Evolutionary conservation across 2,113 vertebrate species (phyloP), one percentile per base, ranked within the genome.

Genomic region (Perognathus longimembris): DNA sequence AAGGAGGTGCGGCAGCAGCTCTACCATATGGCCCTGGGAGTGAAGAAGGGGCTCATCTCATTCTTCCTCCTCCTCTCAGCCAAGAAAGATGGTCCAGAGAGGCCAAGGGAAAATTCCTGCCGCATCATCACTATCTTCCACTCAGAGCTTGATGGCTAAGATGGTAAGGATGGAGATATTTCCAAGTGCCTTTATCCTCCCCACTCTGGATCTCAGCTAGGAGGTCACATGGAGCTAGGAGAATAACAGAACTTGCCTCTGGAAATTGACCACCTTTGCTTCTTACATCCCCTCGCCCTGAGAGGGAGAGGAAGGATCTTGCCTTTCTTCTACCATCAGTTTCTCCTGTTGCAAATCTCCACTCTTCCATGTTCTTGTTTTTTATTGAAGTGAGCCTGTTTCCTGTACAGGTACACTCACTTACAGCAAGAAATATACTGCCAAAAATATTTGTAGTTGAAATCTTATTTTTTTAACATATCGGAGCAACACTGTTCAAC

Each of bases 1-100:
- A 98, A 93, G 96, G 99, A 99, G 0, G 98, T 99, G 86, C 97
- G 98, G 64, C 95, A 97, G 82, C 98, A 99, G 97, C 87, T 99
- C 54, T 98, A 95, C 6, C 97, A 95, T 79, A 97, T 99, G 96
- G 98, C 97, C 59, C 90, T 96, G 28, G 93, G 82, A 32, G 24
- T 98, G 38, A 98, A 97, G 73, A 96, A 96, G n/a, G 95, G 74
- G 30, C 34, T 98, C 10, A 45, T 95, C n/a, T 89, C 95, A 22
- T 61, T 95, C 61, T 70, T 96, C 7, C 67, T 78, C 77, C 50
- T 93, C 63, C 59, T 95, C 88, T 90, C 10, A 1, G 64, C 1
- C 70, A 75, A 73, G 54, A 28, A 96, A 8, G 5, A 32, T 0
- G 1, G 77, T 15, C 6, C 0, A 28, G 28, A 4, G 10, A 54